Evolutionary conservation across 2,888 invertebrate genomes (phyloP).

Genomic region (Mesodorylaimus sp.): DNA sequence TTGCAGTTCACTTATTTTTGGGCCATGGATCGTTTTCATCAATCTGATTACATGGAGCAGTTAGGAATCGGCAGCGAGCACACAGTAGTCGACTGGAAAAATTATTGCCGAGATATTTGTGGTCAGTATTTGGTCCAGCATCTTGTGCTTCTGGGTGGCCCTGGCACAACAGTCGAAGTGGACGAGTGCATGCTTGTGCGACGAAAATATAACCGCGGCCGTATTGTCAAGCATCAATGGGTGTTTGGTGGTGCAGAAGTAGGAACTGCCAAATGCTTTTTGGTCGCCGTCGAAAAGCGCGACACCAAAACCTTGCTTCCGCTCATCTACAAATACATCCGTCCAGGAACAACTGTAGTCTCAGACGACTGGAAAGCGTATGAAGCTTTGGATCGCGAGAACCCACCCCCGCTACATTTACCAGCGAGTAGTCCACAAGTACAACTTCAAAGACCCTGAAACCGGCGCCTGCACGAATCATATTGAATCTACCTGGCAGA

Average conservation of each 20-base stretch:
- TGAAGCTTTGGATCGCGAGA: no score
- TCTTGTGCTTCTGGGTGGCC: background rate
- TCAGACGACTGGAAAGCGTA: background rate
- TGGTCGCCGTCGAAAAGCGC: no score
- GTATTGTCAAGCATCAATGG: no score
- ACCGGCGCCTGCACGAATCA: no score
- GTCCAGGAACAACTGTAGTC: background rate
- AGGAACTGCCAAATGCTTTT: no score
- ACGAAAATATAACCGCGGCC: no score
- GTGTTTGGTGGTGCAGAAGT: no score
- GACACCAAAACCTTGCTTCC: background rate
- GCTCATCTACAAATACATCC: background rate
- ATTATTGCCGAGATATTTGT: background rate
- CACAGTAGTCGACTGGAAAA: background rate
- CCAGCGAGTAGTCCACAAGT: no score
- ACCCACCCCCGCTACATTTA: no score
- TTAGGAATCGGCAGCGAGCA: background rate
- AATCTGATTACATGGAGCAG: background rate
- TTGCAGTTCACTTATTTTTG: background rate
- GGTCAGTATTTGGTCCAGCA: background rate
- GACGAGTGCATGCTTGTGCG: background rate
- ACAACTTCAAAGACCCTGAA: no score
- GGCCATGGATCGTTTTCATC: background rate
- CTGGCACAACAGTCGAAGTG: background rate
- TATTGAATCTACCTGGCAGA: no score